Percentiles rank a stretch among this genome's conserved stretches.
phyloP scores from a whole-genome alignment of 1,140 invertebrate species.

The Thalassaphorura encarpata region DNA sequence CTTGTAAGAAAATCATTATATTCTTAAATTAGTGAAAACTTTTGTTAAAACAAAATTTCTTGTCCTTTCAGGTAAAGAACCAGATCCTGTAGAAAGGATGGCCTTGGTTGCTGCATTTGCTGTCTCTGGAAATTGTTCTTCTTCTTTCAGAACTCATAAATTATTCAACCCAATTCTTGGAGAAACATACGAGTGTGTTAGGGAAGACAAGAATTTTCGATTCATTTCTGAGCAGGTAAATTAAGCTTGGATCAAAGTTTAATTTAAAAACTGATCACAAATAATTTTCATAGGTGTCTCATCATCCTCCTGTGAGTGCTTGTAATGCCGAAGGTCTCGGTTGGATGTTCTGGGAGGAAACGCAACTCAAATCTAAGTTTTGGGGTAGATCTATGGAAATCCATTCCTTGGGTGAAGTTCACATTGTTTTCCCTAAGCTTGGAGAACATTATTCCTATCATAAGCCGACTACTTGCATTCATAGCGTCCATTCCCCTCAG shows the following conservation, averaged over 20 bases:
- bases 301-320: constrained; percentile 75
- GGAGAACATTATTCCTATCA: constrained; percentile 67
- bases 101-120: constrained; percentile 54
- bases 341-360: constrained; percentile 71
- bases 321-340: constrained; percentile 63
- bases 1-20: no score
- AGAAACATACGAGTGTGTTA: constrained; percentile 71
- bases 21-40: background rate
- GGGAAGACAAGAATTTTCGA: constrained; percentile 64
- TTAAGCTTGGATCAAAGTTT: background rate
- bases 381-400: constrained; percentile 88
- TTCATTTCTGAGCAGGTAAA: constrained; percentile 58
- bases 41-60: background rate
- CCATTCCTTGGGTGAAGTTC: constrained; percentile 57
- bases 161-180: constrained; percentile 79
- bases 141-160: constrained; percentile 61
- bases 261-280: background rate
- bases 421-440: constrained; percentile 39
- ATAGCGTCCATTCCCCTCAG: constrained; percentile 70
- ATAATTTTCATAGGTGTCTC: constrained; percentile 54
- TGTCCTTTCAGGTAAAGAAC: constrained; percentile 21
- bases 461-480: constrained; percentile 79
- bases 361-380: constrained; percentile 74
- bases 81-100: constrained; percentile 24
- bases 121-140: constrained; percentile 66